Conservation (phyloP, 2,888 invertebrate species). For the Cerastis leucographa region DNA sequence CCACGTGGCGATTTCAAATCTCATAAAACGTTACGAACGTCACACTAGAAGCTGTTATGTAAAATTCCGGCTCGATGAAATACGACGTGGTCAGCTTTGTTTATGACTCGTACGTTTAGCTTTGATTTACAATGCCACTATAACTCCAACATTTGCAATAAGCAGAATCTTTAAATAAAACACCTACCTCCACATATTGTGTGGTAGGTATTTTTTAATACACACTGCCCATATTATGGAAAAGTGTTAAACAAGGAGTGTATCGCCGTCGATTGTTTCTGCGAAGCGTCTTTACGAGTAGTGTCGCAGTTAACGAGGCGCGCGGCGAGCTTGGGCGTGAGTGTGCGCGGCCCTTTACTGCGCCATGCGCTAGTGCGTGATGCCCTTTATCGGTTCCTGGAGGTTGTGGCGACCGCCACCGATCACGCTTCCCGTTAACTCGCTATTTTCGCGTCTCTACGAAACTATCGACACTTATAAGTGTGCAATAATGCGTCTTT, state of each 20-base stretch:
- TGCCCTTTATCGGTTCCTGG: conserved; percentile 88
- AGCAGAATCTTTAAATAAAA: conserved; percentile 69
- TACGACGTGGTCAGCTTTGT: conserved; percentile 70
- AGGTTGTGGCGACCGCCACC: conserved; percentile 86
- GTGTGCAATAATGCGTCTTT: conserved; percentile 80
- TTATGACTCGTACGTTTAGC: conserved; percentile 68
- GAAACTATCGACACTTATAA: conserved; percentile 80
- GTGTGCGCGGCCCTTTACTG: conserved; percentile 78
- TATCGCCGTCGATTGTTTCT: conserved; percentile 82
- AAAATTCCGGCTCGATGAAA: conserved; percentile 69
- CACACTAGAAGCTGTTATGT: conserved; percentile 70
- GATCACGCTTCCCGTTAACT: conserved; percentile 85
- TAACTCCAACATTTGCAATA: conserved; percentile 66
- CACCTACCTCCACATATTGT: conserved; percentile 53
- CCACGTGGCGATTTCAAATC: conserved; percentile 80
- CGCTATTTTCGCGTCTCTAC: conserved; percentile 87
- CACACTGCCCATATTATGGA: conserved; percentile 50
- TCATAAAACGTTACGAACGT: conserved; percentile 78
- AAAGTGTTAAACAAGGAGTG: conserved; percentile 65
- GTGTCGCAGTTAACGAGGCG: conserved; percentile 86
- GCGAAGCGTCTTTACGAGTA: conserved; percentile 86
- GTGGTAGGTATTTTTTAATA: conserved; percentile 56
- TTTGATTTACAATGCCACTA: conserved; percentile 68
- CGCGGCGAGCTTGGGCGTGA: conserved; percentile 73
- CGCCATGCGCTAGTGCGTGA: conserved; percentile 78